Evolutionary conservation across 2,113 vertebrate genomes (phyloP), one percentile per base, ranked within the genome.

Genomic region (Hystrix brachyura): DNA sequence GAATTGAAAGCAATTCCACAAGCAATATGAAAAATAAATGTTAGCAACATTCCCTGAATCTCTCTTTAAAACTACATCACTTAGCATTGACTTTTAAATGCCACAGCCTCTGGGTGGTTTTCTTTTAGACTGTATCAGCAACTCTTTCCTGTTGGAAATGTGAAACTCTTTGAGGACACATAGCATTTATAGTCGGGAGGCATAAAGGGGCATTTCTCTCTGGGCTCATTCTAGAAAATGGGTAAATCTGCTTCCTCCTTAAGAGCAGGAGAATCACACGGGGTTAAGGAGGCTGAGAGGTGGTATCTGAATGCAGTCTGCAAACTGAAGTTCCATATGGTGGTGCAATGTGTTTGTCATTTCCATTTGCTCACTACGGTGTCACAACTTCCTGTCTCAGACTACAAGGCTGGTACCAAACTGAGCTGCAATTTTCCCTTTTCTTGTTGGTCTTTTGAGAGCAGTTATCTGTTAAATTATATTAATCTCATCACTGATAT

Each of bases 11-110:
- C 95, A 97, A 92, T 86, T 93, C 72, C 93, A 94, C 79, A 94
- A 87, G 97, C 88, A 95, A 51, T 92, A 98, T 97, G 92, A 97
- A 98, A 98, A 94, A 98, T 95, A 97, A 98, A 98, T 97, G 93
- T 69, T 97, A 98, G 96, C 87, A 97, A 65, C 14, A 0, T 92
- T 65, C 62, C 55, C 78, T 57, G 55, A 65, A 94, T 97, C 90
- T 97, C 97, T 95, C 89, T 96, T 96, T 85, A 17, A 93, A 96
- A 96, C 53, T 2, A 78, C 29, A 95, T 93, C 95, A 94, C 88
- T 95, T 97, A 92, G 88, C 87, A 51, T 57, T 97, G 87, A 98
- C 97, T 98, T 98, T 97, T 98, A 98, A 98, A 98, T 97, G 88
- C 94, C 87, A 98, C 87, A 90, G 97, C 48, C 90, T 91, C 87